A percentile compares a stretch with the other conserved stretches of the same genome.
Evolutionary conservation across 1,140 invertebrate species (phyloP).

Genomic region (Notospermus geniculatus): DNA sequence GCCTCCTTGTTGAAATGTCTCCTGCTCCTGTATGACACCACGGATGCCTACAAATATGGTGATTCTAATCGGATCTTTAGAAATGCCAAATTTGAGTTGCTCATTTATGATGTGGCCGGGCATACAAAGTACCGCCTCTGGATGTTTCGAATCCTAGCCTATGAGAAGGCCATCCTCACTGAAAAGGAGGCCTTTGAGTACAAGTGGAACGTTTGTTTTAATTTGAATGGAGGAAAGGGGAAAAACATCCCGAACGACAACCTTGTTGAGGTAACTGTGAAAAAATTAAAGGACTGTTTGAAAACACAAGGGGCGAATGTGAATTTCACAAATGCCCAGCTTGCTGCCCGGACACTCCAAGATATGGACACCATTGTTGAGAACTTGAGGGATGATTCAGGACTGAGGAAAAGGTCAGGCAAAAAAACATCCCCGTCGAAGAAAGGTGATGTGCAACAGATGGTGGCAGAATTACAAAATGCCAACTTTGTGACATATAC

Average conservation of each 20-base stretch:
- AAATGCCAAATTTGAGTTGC: slow-evolving; percentile 7
- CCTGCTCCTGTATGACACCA: not conserved
- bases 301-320: slow-evolving; percentile 2
- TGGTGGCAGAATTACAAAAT: not conserved
- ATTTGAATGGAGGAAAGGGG: not conserved
- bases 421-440: not conserved
- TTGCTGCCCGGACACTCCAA: not conserved
- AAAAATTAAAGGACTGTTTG: slow-evolving; percentile 3
- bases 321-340: not conserved
- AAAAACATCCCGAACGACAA: slow-evolving; percentile 6
- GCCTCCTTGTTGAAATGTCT: too few relatives aligned
- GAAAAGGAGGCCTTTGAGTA: slow-evolving; percentile 5
- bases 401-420: not conserved
- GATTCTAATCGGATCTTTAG: not conserved
- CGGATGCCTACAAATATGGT: not conserved
- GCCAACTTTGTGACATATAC: too few relatives aligned
- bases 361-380: not conserved
- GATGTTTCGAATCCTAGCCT: not conserved
- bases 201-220: not conserved
- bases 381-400: not conserved
- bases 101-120: not conserved
- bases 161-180: not conserved
- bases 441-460: not conserved
- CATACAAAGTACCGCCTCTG: not conserved
- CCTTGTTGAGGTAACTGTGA: slow-evolving; percentile 2